Conservation (phyloP, 2,888 invertebrate genomes). For the Azorinus chamasolen region DNA sequence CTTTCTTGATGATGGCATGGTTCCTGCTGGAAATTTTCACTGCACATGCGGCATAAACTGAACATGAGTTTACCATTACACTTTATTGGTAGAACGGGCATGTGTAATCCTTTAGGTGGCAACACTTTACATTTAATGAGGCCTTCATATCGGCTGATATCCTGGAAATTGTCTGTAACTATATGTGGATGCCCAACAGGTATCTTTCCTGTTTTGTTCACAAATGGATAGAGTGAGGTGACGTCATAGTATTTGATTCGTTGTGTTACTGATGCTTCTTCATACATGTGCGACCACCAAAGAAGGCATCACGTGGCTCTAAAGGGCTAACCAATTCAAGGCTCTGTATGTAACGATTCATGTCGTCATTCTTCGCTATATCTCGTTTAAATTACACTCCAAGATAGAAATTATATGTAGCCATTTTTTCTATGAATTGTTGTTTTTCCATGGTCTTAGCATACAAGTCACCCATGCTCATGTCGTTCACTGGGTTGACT, state of each 20-base stretch:
- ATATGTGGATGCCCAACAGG: slow-evolving; percentile 74
- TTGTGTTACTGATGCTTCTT: slow-evolving; percentile 54
- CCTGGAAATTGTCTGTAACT: slow-evolving; percentile 66
- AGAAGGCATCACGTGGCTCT: slow-evolving; percentile 75
- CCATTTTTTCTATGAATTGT: no score
- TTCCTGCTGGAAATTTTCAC: slow-evolving; percentile 29
- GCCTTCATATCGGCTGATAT: slow-evolving; percentile 68
- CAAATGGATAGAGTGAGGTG: slow-evolving; percentile 73
- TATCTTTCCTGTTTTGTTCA: slow-evolving; percentile 67
- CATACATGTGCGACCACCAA: slow-evolving; percentile 74
- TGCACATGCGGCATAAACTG: slow-evolving; percentile 76
- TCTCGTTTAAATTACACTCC: slow-evolving; percentile 6
- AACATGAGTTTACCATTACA: slow-evolving; percentile 80
- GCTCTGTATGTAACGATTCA: slow-evolving; percentile 46
- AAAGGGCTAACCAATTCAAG: slow-evolving; percentile 59
- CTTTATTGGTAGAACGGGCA: slow-evolving; percentile 79
- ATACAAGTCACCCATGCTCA: slow-evolving; percentile 28
- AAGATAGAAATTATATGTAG: no score
- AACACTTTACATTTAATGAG: slow-evolving; percentile 72
- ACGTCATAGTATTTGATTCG: slow-evolving; percentile 72
- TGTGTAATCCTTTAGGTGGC: slow-evolving; percentile 73
- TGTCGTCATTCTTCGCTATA: slow-evolving; percentile 34
- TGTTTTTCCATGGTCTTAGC: slow-evolving; percentile 1
- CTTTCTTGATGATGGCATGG: slow-evolving; percentile 16
- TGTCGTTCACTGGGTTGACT: slow-evolving; percentile 38